Percentiles rank a stretch among this genome's conserved stretches.
phyloP scores from a whole-genome alignment of 2,113 vertebrate genomes.

The Halichoerus grypus region DNA sequence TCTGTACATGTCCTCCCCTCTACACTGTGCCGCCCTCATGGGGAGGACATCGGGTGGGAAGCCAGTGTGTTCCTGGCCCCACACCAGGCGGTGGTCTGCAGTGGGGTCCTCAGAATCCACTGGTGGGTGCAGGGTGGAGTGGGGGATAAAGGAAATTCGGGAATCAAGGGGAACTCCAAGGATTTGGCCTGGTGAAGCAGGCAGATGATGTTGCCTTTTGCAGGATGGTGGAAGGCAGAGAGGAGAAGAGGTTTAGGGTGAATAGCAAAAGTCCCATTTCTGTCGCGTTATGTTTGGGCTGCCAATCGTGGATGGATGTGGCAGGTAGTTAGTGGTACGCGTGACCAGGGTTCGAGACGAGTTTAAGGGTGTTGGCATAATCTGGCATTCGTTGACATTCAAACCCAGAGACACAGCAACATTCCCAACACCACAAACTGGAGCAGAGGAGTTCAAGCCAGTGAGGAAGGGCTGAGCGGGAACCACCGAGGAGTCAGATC shows the following conservation, averaged over 20 bases:
- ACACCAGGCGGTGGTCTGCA: background rate
- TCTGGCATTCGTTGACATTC: rapidly evolving
- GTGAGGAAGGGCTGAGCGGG: background rate
- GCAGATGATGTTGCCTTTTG: background rate
- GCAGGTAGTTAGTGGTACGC: rapidly evolving
- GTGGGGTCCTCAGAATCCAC: background rate
- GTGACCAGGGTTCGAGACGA: background rate
- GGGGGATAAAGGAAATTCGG: background rate
- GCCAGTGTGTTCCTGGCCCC: too few species aligned
- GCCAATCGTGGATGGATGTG: background rate
- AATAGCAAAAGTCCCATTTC: background rate
- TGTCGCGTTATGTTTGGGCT: rapidly evolving
- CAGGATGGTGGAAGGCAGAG: background rate
- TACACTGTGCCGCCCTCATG: too few species aligned
- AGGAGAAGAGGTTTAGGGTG: background rate
- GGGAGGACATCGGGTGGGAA: background rate
- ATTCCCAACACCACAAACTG: background rate
- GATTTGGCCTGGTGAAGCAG: too few species aligned
- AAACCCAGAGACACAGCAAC: background rate
- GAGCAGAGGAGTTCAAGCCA: background rate
- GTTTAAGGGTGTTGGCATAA: background rate
- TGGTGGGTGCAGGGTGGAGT: background rate
- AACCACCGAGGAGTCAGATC: background rate
- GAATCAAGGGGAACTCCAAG: background rate
- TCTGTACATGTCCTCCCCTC: background rate